A percentile compares a stretch with the other conserved stretches of the same genome.
These are phyloP conservation scores for Acanthoscelides obtectus DNA, from an alignment of 2,888 invertebrate species.

Conservation along the genomic window DNA sequence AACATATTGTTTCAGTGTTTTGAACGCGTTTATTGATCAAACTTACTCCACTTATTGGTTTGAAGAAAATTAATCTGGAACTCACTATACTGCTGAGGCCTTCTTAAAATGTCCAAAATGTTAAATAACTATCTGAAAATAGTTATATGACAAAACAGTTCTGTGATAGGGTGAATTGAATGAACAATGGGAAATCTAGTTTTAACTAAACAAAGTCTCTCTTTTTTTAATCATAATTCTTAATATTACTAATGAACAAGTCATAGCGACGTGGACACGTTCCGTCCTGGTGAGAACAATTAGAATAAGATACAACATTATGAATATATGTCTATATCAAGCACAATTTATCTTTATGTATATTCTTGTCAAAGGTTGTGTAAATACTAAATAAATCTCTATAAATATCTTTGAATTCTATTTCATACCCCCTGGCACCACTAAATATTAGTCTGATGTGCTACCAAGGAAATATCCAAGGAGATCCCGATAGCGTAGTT, in stretches of 20 bases:
- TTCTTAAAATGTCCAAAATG: background rate
- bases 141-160: background rate
- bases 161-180: background rate
- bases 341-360: slow-evolving; percentile 33
- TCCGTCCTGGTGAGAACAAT: slow-evolving; percentile 28
- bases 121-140: background rate
- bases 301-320: background rate
- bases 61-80: no score
- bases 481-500: no score
- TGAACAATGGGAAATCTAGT: background rate
- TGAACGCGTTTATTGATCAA: no score
- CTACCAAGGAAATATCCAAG: no score
- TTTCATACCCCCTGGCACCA: no score
- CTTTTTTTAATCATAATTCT: background rate
- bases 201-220: background rate
- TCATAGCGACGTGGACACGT: slow-evolving; percentile 6
- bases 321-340: slow-evolving; percentile 8
- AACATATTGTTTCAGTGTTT: no score
- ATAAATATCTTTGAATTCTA: background rate
- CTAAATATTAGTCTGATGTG: no score
- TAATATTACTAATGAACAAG: background rate
- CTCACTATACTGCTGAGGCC: no score
- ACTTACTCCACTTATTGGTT: no score
- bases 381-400: slow-evolving; percentile 22
- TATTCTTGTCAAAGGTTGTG: slow-evolving; percentile 34